A percentile compares a stretch with the other conserved stretches of the same genome.
phyloP scores from a whole-genome alignment of 2,113 vertebrate genomes.

The Tetrao urogallus region DNA sequence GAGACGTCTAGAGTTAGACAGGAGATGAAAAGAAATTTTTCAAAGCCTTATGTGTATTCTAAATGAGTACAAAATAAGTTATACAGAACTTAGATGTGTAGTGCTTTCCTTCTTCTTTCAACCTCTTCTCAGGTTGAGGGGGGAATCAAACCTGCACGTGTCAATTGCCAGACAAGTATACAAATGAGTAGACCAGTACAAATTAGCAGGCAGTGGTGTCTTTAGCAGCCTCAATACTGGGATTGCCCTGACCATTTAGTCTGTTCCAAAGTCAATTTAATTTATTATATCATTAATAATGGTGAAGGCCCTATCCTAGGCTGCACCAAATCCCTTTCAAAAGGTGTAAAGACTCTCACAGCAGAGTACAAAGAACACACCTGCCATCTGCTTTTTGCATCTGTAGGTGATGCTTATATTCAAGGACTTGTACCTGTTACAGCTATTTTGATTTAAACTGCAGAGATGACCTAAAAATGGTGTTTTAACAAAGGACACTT shows the following conservation, averaged over 20 bases:
- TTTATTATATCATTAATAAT: neutral
- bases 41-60: neutral
- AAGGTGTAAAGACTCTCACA: neutral
- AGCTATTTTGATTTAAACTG: slow-evolving; percentile 30
- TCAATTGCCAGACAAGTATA: neutral
- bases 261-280: neutral
- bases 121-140: neutral
- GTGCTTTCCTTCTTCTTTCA: neutral
- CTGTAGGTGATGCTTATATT: slow-evolving; percentile 25
- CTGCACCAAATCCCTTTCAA: slow-evolving; percentile 10
- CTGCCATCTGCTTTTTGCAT: neutral
- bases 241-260: neutral
- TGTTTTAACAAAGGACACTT: slow-evolving; percentile 41
- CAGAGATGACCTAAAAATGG: slow-evolving; percentile 44
- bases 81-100: neutral
- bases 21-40: neutral
- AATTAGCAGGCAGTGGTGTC: neutral
- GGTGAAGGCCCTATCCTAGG: neutral
- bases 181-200: neutral
- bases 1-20: neutral
- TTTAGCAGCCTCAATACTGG: neutral
- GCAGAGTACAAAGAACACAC: neutral
- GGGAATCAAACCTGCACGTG: neutral
- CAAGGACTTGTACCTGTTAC: slow-evolving; percentile 14
- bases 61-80: neutral